Evolutionary conservation across 2,888 invertebrate species (phyloP).

Genomic region (Sarcophaga carnaria): DNA sequence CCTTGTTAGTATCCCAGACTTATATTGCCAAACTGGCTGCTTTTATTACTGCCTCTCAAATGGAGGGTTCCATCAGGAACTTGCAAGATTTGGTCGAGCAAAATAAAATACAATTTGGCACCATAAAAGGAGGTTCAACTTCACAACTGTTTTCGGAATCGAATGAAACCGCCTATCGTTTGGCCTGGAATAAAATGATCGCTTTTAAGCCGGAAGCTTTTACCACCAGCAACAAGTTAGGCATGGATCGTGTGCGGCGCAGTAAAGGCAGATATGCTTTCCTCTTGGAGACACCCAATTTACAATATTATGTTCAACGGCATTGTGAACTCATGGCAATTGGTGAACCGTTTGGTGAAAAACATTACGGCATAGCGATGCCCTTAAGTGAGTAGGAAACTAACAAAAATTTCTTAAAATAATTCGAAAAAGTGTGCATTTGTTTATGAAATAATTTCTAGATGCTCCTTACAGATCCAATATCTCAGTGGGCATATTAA

Average conservation of each 20-base stretch:
- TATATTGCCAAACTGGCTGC: constrained; percentile 98
- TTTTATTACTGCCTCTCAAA: constrained; percentile 93
- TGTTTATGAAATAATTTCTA: constrained; percentile 74
- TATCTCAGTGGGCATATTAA: constrained; percentile 94
- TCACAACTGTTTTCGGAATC: constrained; percentile 94
- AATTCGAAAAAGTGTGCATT: too few relatives aligned
- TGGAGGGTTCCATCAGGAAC: constrained; percentile 94
- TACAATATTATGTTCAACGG: constrained; percentile 93
- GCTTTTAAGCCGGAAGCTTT: constrained; percentile 91
- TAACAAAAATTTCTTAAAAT: not conserved
- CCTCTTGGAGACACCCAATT: constrained; percentile 96
- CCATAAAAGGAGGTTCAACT: constrained; percentile 93
- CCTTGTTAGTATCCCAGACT: constrained; percentile 89
- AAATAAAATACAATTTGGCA: constrained; percentile 96
- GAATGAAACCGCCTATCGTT: constrained; percentile 91
- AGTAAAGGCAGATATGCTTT: constrained; percentile 93
- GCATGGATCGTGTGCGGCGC: constrained; percentile 89
- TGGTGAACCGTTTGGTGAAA: constrained; percentile 91
- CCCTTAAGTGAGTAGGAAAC: constrained; percentile 88
- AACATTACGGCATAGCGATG: constrained; percentile 97
- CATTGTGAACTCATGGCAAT: constrained; percentile 91
- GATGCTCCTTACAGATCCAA: constrained; percentile 89
- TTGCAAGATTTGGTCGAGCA: constrained; percentile 96
- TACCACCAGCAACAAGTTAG: constrained; percentile 89
- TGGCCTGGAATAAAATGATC: constrained; percentile 95